Base-by-base conservation (phyloP, 1,140 invertebrate genomes). In the Ceratosolen solmsi region DNA sequence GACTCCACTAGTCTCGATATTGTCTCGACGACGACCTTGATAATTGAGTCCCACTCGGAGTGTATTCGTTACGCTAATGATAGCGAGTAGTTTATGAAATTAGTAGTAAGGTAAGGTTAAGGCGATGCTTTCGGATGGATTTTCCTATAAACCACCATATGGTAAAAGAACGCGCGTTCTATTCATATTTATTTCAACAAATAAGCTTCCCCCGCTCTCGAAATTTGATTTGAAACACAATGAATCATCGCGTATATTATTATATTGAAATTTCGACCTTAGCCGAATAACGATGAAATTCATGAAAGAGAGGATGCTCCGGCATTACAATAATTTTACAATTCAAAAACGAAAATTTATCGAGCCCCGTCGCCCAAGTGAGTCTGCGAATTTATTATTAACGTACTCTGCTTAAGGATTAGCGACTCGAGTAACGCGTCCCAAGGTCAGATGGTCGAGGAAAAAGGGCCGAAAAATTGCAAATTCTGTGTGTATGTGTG, bases 371-470 rank as follows among this genome's bases (percentile, higher is more conserved):
- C 15, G 15, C 13, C n/a, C 41, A 38, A 54, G n/a, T n/a, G n/a
- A n/a, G 41, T 51, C 17, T 56, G 72, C 72, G 30, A 56, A 74
- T 74, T 56, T 54, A 72, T 49, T 49, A 74, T 74, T 74, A 36
- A 22, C 15, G 17, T 17, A 30, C 20, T 30, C 17, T 13, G 36
- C 7, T 56, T 30, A 33, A 56, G 30, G 17, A 56, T 36, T 25
- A 54, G 27, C 27, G 41, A 25, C 25, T 65, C 11, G n/a, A 38
- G 25, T 76, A 27, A 65, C 58, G 60, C 25, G 60, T 65, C 33
- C 27, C 75, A 77, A 77, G 75, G 75, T 77, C 60, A 36, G 25
- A 5, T n/a, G 13, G 5, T 49, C 3, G 5, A 9, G 15, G 22
- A 38, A 38, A n/a, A 4, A 68, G 33, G 3, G 2, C 38, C 41